Conservation (phyloP, 2,888 invertebrate genomes). For the Agrenia bidenticulata region DNA sequence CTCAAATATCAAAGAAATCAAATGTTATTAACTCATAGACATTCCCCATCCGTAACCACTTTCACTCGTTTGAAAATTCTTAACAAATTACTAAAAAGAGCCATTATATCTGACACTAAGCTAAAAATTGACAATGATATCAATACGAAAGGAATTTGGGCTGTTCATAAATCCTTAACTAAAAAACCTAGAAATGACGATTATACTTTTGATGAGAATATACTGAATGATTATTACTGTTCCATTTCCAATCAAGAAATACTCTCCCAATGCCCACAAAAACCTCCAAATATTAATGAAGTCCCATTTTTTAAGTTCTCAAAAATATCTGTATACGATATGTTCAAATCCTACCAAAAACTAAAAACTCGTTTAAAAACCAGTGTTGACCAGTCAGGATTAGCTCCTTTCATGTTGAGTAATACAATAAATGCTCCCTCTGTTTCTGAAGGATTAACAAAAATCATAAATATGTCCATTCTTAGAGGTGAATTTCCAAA, state of each 20-base stretch:
- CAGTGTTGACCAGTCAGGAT: not conserved
- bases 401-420: not conserved
- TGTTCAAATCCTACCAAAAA: not conserved
- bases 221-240: not conserved
- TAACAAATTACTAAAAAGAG: not conserved
- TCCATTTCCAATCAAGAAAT: not conserved
- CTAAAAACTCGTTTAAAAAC: not conserved
- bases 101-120: not conserved
- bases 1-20: not conserved
- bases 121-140: not conserved
- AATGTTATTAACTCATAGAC: not conserved
- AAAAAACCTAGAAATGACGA: not conserved
- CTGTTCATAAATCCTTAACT: not conserved
- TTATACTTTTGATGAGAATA: not conserved
- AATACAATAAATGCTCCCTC: not conserved
- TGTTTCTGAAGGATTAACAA: not conserved
- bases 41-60: not conserved
- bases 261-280: not conserved
- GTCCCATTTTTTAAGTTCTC: not conserved
- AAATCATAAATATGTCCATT: conserved; percentile 15
- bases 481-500: conserved; percentile 6
- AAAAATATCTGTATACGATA: not conserved
- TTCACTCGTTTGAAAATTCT: not conserved
- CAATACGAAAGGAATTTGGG: not conserved
- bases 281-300: not conserved